Evolutionary conservation across 2,888 invertebrate genomes (phyloP).

Genomic region (Hypena proboscidalis): DNA sequence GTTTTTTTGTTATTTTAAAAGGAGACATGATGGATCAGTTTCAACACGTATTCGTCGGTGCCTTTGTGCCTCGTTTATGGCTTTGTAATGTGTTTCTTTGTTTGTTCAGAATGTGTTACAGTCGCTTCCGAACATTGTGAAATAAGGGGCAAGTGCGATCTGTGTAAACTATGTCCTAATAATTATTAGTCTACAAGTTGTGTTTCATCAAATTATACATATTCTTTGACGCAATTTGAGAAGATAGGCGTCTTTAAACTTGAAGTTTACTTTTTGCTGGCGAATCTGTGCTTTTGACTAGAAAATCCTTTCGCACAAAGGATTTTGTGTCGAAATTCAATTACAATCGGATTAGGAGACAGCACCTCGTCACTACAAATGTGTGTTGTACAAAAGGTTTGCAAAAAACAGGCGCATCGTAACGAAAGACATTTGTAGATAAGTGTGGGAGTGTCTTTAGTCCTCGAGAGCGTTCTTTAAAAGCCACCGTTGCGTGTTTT

Average conservation of each 20-base stretch:
- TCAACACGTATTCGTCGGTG: conserved; percentile 82
- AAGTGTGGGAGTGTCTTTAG: conserved; percentile 74
- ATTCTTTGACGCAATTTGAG: background rate
- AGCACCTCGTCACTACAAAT: conserved; percentile 61
- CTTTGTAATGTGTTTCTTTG: conserved; percentile 84
- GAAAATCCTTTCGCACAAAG: conserved; percentile 42
- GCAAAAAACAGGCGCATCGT: conserved; percentile 61
- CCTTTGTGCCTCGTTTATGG: conserved; percentile 82
- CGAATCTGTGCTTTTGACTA: conserved; percentile 7
- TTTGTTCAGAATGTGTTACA: conserved; percentile 80
- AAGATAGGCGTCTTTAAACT: too few species aligned
- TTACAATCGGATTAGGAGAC: conserved; percentile 72
- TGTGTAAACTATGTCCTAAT: conserved; percentile 19
- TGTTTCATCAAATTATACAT: conserved; percentile 1
- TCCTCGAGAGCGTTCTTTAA: conserved; percentile 66
- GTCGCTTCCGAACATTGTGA: conserved; percentile 67
- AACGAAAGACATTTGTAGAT: conserved; percentile 58
- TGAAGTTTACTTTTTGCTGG: background rate
- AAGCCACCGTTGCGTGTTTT: conserved; percentile 80
- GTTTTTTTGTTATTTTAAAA: conserved; percentile 83
- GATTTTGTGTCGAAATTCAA: conserved; percentile 55
- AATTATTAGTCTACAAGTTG: conserved; percentile 15
- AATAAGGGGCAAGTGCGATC: conserved; percentile 45
- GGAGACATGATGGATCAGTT: conserved; percentile 85
- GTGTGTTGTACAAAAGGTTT: conserved; percentile 59